These are phyloP conservation scores for Monodelphis domestica DNA, from an alignment of 2,797 vertebrate species.

Conservation along the genomic window DNA sequence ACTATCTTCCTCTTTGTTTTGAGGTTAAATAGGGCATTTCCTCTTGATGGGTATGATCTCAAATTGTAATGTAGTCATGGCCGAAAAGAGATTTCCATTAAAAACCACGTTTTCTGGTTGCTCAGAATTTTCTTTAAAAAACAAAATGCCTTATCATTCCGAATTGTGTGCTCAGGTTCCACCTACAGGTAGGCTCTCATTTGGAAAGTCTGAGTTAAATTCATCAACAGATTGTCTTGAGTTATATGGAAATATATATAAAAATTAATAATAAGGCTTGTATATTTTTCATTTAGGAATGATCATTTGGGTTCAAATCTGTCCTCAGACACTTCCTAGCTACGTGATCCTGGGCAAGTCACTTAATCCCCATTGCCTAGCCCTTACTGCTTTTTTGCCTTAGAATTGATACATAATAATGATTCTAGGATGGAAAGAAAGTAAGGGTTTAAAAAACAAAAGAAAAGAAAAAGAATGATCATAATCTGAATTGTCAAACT, in stretches of 20 bases:
- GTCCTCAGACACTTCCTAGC: too few relatives aligned
- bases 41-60: conserved; percentile 62
- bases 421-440: too few relatives aligned
- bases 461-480: too few relatives aligned
- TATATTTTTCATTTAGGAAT: not conserved
- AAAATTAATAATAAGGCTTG: not conserved
- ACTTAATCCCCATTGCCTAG: too few relatives aligned
- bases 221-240: not conserved
- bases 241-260: conserved; percentile 49
- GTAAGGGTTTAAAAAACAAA: too few relatives aligned
- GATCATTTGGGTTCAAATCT: too few relatives aligned
- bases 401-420: too few relatives aligned
- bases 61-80: conserved; percentile 28
- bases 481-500: not conserved
- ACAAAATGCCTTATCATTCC: not conserved
- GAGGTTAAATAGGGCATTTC: conserved; percentile 56
- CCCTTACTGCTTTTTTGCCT: too few relatives aligned
- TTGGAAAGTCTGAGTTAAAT: conserved; percentile 50
- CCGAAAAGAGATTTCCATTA: conserved; percentile 59
- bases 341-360: too few relatives aligned
- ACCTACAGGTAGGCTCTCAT: not conserved
- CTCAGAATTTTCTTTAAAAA: not conserved
- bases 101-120: not conserved
- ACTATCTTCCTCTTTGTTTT: conserved; percentile 25
- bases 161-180: not conserved